Percentiles rank a stretch among this genome's conserved stretches.
phyloP scores from a whole-genome alignment of 1,140 invertebrate genomes.

The Pogonognathellus flavescens region DNA sequence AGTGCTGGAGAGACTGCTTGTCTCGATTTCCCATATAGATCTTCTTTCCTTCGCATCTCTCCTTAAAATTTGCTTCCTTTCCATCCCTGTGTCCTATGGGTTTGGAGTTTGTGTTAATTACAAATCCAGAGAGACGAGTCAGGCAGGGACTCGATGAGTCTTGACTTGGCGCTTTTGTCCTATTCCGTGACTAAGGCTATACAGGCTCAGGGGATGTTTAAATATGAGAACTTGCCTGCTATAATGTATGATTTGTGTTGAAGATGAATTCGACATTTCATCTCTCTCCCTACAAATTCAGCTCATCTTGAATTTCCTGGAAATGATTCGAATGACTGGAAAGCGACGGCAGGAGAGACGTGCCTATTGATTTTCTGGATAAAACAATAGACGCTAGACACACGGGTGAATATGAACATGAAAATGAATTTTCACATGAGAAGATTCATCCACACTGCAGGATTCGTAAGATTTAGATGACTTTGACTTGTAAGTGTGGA shows the following conservation, averaged over 20 bases:
- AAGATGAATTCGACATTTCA: slow-evolving; percentile 47
- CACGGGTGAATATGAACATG: slow-evolving; percentile 39
- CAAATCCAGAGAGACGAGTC: slow-evolving; percentile 48
- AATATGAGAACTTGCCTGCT: background rate
- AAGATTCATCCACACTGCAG: background rate
- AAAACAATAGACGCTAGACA: slow-evolving; percentile 21
- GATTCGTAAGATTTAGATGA: background rate
- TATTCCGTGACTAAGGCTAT: background rate
- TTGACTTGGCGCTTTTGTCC: slow-evolving; percentile 18
- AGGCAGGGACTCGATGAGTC: slow-evolving; percentile 17
- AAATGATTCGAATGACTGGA: background rate
- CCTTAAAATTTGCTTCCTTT: background rate
- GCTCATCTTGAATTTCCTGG: slow-evolving; percentile 36
- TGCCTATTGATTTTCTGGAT: slow-evolving; percentile 38
- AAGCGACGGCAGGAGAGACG: slow-evolving; percentile 19
- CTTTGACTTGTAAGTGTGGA: too few relatives aligned
- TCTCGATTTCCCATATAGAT: background rate
- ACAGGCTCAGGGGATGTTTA: background rate
- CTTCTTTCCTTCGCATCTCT: background rate
- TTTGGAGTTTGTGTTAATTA: slow-evolving; percentile 42
- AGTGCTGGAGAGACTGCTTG: background rate
- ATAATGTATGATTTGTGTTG: background rate
- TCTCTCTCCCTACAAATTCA: background rate
- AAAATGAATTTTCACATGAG: slow-evolving; percentile 20
- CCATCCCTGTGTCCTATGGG: slow-evolving; percentile 8